Evolutionary conservation across 1,140 invertebrate genomes (phyloP), one percentile per base, ranked within the genome.

Genomic region (Neodiprion lecontei): DNA sequence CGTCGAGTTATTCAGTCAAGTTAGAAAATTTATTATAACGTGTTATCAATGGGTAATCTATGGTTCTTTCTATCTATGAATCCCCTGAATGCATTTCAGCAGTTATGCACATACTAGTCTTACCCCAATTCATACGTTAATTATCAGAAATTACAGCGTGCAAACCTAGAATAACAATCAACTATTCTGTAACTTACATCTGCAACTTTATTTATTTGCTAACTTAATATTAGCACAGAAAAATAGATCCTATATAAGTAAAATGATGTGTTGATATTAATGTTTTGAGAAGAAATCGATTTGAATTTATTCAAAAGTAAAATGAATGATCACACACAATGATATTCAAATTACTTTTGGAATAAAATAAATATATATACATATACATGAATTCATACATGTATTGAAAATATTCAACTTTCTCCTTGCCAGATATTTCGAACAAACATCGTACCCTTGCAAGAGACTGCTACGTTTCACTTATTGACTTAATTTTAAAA

Each of bases 381-480:
- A 5, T 40, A 40, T 40, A 40, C 28, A 40, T 40, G 28, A 2
- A 40, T 3, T 3, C 28, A 40, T 12, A 12, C 28, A 40, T 40
- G 53, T 61, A 61, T 61, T 7, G 11, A 61, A 61, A 17, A 61
- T 12, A 61, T 61, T 61, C 53, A 61, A 61, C 53, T 61, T 61
- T 61, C 7, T 9, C 53, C 9, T 61, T 61, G 53, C 53, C 53
- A 61, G 53, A 61, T 61, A 61, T 61, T 61, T 61, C n/a, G 53
- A 61, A 17, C 53, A 17, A 61, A 61, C n/a, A 61, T 61, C 53
- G 53, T 61, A 61, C 53, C 53, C 53, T 61, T 61, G 53, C 53
- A 61, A 61, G 53, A 61, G 11, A 61, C n/a, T 61, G 53, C 53
- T 17, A 61, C 4, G 3, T 17, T 12, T 61, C n/a, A 17, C 5